phyloP scores from a whole-genome alignment of 2,797 vertebrate genomes.

The Hypotaenidia okinawae region DNA sequence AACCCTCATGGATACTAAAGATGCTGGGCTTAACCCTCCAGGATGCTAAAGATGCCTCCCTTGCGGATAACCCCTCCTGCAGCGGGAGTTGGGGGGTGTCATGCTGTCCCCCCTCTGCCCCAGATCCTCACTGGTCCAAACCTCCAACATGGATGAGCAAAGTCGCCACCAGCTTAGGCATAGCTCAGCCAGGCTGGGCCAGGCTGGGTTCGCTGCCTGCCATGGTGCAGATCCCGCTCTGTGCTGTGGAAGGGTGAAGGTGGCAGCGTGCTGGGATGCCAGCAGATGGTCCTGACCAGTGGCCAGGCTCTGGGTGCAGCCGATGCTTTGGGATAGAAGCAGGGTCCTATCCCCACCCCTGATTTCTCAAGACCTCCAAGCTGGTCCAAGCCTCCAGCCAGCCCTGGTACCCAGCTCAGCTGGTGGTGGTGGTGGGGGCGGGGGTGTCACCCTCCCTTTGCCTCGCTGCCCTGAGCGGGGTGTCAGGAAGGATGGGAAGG shows the following conservation, averaged over 20 bases:
- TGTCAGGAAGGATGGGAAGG: not conserved
- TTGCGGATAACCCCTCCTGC: no score
- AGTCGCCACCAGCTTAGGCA: rapidly evolving
- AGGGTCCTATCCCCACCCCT: rapidly evolving
- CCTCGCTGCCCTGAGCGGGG: rapidly evolving
- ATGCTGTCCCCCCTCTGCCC: not conserved
- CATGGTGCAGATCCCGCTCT: not conserved
- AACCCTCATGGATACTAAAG: not conserved
- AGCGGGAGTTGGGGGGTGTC: not conserved
- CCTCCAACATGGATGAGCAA: not conserved
- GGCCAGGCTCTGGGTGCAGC: not conserved
- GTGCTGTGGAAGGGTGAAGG: not conserved
- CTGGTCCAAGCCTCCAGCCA: not conserved
- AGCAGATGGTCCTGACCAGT: not conserved
- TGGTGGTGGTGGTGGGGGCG: not conserved
- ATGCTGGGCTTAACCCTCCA: not conserved
- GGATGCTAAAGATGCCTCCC: not conserved
- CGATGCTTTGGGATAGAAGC: rapidly evolving
- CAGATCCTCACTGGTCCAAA: not conserved
- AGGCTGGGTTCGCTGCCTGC: not conserved
- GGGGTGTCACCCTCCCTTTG: not conserved
- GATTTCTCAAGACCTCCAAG: not conserved
- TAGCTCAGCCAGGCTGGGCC: not conserved
- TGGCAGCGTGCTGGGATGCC: not conserved
- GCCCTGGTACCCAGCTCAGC: not conserved